Evolutionary conservation across 2,797 vertebrate species (phyloP).

Genomic region (Okamejei kenojei): DNA sequence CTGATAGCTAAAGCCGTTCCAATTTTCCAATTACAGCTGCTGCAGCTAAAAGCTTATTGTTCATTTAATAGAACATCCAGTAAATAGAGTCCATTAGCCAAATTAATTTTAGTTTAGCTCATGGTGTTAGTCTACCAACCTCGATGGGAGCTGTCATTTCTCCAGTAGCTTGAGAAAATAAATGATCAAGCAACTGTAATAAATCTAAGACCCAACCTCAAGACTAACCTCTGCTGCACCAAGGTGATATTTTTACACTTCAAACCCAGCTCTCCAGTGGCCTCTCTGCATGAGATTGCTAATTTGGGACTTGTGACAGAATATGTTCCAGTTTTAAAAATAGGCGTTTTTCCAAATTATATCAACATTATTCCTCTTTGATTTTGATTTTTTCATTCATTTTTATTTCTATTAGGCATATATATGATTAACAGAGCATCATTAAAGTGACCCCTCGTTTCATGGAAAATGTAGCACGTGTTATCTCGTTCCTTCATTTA

Average conservation of each 20-base stretch:
- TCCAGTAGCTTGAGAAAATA: neutral
- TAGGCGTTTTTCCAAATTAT: neutral
- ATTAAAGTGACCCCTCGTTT: neutral
- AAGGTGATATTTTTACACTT: neutral
- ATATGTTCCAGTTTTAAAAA: neutral
- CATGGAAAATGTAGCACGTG: neutral
- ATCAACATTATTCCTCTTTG: neutral
- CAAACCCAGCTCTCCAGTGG: neutral
- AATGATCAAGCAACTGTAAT: neutral
- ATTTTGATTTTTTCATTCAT: neutral
- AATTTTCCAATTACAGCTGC: neutral
- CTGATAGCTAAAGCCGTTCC: neutral
- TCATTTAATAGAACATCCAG: neutral
- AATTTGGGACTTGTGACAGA: neutral
- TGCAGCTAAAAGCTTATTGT: slow-evolving; percentile 2
- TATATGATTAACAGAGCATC: neutral
- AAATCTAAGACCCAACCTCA: neutral
- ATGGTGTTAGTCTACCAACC: neutral
- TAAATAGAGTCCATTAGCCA: neutral
- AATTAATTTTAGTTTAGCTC: neutral
- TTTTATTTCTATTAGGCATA: neutral
- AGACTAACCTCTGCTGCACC: neutral
- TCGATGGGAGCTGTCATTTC: neutral
- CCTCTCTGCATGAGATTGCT: neutral
- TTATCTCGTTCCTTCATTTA: neutral